phyloP scores from a whole-genome alignment of 2,113 vertebrate genomes.

The Sinocyclocheilus maitianheensis region DNA sequence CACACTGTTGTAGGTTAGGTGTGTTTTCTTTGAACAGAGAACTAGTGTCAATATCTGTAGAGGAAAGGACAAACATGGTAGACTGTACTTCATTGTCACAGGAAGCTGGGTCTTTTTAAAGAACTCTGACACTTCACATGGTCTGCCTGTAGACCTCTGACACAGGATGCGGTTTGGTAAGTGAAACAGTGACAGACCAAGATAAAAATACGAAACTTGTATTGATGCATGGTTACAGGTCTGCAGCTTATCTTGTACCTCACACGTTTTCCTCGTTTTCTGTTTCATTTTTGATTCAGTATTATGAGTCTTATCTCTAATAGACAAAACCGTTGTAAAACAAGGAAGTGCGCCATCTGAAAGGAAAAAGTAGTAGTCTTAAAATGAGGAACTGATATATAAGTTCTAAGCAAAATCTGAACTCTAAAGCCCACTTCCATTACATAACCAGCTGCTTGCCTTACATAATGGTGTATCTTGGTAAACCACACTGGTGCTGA shows the following conservation, averaged over 20 bases:
- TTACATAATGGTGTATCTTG: background rate
- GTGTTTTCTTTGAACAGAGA: conserved; percentile 16
- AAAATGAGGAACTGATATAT: background rate
- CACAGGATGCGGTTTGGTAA: conserved; percentile 28
- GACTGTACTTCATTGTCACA: background rate
- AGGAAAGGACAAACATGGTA: conserved; percentile 19
- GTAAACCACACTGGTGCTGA: background rate
- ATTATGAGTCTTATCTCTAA: too few species aligned
- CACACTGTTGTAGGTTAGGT: background rate
- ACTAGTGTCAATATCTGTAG: conserved; percentile 23
- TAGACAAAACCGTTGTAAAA: background rate
- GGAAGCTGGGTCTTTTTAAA: background rate
- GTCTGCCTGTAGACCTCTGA: background rate
- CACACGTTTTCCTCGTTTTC: background rate
- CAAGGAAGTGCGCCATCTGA: background rate
- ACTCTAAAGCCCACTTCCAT: background rate
- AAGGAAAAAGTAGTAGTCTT: background rate
- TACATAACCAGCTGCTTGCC: background rate
- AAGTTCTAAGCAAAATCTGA: background rate
- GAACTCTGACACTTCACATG: background rate
- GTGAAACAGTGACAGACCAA: conserved; percentile 21
- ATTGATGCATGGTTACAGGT: background rate
- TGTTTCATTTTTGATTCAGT: background rate
- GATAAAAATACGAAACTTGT: background rate
- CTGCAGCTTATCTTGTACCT: background rate